Base-by-base conservation (phyloP, 2,888 invertebrate genomes). In the Leptodirus hochenwartii region DNA sequence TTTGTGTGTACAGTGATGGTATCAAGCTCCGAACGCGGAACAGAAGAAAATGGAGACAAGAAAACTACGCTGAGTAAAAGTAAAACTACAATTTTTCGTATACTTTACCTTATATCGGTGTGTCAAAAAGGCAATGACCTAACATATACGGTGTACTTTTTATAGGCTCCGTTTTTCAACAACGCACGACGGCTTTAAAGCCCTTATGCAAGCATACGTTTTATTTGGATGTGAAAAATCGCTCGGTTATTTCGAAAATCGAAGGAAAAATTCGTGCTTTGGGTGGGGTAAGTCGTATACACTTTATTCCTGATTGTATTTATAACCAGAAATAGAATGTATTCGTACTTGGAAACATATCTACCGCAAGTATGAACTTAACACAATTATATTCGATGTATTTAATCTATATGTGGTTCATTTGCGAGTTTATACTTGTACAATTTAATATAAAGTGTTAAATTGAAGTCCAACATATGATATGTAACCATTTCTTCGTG, bases 171-270 rank as follows among this genome's bases (percentile, higher is more conserved):
- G 33, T 40, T 33, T 38, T 34, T 32, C 41, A 44, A n/a, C n/a
- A n/a, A n/a, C n/a, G n/a, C 17, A 32, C 35, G 23, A 34, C 39
- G 42, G 44, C 40, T 40, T 53, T 56, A 32, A 65, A 64, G 47
- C 66, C 68, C 28, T 50, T 77, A 50, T 64, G 64, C 44, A 67
- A 69, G 53, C 72, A 70, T 47, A 69, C 65, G 50, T 77, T 78
- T 59, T 79, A 76, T 54, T 64, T 79, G 63, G 76, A 78, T 50
- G 65, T 79, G 44, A 71, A 74, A 58, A 77, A 73, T 46, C 67
- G 70, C 59, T 64, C 62, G 41, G 54, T 69, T 32, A 61, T 68
- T 36, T 59, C 62, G 45, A 71, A 69, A 41, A 54, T 78, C 54
- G 75, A 77, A 45, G 59, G 62, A 38, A 69, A 69, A 51, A 68